These are phyloP conservation scores for Sebastiscus tertius DNA, from an alignment of 2,797 vertebrate genomes.

Conservation along the genomic window DNA sequence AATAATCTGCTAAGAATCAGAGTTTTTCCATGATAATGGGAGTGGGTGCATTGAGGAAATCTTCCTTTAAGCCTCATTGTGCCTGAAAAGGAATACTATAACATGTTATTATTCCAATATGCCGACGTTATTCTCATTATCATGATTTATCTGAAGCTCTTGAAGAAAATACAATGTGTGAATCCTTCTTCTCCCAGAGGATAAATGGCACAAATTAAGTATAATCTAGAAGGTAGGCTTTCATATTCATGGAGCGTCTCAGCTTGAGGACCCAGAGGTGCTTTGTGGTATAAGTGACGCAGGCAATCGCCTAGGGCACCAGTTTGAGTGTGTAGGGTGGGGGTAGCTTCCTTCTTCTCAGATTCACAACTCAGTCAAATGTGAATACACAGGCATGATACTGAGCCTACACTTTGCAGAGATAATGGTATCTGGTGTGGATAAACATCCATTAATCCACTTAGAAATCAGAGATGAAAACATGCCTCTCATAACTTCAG, in stretches of 20 bases:
- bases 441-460: neutral
- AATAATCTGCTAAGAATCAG: constrained; percentile 33
- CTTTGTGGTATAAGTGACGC: constrained; percentile 12
- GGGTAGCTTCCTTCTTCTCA: neutral
- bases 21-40: constrained; percentile 15
- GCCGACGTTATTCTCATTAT: constrained; percentile 39
- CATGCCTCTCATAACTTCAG: neutral
- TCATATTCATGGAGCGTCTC: constrained; percentile 42
- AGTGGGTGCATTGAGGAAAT: neutral
- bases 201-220: constrained; percentile 51
- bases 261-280: constrained; percentile 20
- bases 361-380: constrained; percentile 15
- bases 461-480: neutral
- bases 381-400: neutral
- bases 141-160: constrained; percentile 52
- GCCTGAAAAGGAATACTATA: constrained; percentile 17
- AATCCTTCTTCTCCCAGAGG: constrained; percentile 31
- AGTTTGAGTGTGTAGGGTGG: neutral
- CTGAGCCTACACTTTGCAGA: neutral
- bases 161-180: constrained; percentile 37
- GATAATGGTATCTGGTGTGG: no score
- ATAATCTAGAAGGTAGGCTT: constrained; percentile 35
- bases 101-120: constrained; percentile 36
- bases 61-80: constrained; percentile 1
- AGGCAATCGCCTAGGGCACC: constrained; percentile 11